These are phyloP conservation scores for Heliothis subflexa DNA, from an alignment of 1,140 invertebrate species.

Conservation along the genomic window DNA sequence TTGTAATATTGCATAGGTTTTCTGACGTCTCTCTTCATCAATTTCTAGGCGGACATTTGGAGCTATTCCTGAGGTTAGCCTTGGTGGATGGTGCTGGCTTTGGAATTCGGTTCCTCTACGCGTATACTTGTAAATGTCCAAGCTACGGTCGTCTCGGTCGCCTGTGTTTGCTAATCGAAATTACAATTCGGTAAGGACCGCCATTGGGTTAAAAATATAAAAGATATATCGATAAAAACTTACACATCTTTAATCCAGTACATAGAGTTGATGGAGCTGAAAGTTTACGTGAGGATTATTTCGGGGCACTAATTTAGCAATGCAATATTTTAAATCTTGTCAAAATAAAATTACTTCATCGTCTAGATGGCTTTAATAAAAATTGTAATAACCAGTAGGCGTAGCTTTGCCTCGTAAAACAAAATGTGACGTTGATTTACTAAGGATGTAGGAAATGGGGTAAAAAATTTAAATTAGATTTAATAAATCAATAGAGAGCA, in stretches of 20 bases:
- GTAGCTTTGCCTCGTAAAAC: slow-evolving; percentile 13
- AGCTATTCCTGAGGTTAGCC: not conserved
- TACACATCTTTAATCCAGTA: slow-evolving; percentile 51
- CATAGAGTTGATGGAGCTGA: not conserved
- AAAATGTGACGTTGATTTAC: slow-evolving; percentile 28
- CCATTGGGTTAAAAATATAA: not conserved
- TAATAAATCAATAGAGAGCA: not conserved
- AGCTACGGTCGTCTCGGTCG: slow-evolving; percentile 48
- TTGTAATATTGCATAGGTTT: slow-evolving; percentile 77
- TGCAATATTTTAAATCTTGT: slow-evolving; percentile 22
- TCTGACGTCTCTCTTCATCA: slow-evolving; percentile 65
- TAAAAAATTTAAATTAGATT: slow-evolving; percentile 27
- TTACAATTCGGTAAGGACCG: not conserved
- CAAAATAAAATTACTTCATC: slow-evolving; percentile 27
- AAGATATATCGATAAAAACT: slow-evolving; percentile 12
- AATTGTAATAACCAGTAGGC: slow-evolving; percentile 58
- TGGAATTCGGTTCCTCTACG: slow-evolving; percentile 55
- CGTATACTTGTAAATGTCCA: slow-evolving; percentile 74
- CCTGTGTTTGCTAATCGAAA: slow-evolving; percentile 46
- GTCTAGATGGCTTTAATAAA: slow-evolving; percentile 48
- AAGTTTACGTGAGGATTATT: slow-evolving; percentile 26
- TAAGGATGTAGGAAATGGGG: slow-evolving; percentile 6
- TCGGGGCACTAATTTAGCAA: slow-evolving; percentile 6
- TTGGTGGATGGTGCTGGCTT: slow-evolving; percentile 49
- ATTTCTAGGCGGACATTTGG: slow-evolving; percentile 63